Evolutionary conservation across 2,797 vertebrate genomes (phyloP).

Genomic region (Rhincodon typus): DNA sequence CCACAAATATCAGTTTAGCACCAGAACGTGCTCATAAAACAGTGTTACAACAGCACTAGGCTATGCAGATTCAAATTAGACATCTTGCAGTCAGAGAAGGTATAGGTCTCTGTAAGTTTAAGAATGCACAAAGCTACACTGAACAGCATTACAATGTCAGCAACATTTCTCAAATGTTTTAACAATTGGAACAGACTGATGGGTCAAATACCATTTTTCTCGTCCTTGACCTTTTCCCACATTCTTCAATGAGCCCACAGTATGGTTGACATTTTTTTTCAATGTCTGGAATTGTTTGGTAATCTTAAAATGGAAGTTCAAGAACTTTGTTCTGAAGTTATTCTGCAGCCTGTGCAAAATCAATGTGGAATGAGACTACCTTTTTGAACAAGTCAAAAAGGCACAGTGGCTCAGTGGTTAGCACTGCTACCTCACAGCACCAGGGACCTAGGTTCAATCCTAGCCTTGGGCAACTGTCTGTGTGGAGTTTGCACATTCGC

Average conservation of each 20-base stretch:
- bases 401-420: too few species aligned
- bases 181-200: not conserved
- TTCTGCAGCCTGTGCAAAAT: not conserved
- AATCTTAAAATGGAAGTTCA: not conserved
- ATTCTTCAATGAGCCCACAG: not conserved
- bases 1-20: not conserved
- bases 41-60: not conserved
- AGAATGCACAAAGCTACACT: not conserved
- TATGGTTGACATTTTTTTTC: not conserved
- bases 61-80: not conserved
- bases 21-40: not conserved
- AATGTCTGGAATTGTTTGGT: not conserved
- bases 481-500: too few species aligned
- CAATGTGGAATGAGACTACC: not conserved
- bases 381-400: not conserved
- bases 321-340: not conserved
- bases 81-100: not conserved
- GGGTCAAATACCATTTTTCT: not conserved
- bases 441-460: too few species aligned
- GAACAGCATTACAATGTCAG: not conserved
- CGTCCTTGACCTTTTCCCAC: not conserved
- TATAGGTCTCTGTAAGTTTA: not conserved
- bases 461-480: too few species aligned
- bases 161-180: not conserved
- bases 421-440: too few species aligned